Evolutionary conservation across 2,797 vertebrate species (phyloP).

Genomic region (Eremophila alpestris): DNA sequence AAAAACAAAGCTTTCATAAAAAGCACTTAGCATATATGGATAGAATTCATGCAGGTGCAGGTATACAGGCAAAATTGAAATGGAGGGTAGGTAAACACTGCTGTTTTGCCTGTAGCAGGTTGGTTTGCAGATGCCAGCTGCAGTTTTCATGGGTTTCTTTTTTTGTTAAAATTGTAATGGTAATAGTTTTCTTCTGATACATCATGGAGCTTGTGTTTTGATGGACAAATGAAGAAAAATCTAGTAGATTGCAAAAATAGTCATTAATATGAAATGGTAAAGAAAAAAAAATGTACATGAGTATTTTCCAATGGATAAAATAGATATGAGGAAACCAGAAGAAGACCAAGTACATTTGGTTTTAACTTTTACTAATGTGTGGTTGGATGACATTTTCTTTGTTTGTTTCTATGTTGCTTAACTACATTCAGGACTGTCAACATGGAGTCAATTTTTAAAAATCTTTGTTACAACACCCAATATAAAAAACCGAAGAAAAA

Average conservation of each 20-base stretch:
- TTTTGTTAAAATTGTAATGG: background rate
- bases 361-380: background rate
- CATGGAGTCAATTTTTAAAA: background rate
- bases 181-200: background rate
- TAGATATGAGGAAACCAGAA: background rate
- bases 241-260: background rate
- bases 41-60: conserved; percentile 7
- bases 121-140: background rate
- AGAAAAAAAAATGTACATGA: background rate
- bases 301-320: background rate
- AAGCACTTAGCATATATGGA: background rate
- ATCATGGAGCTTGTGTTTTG: background rate
- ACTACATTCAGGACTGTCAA: background rate
- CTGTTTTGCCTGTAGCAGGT: conserved; percentile 13
- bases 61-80: background rate
- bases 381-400: background rate
- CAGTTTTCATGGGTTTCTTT: background rate
- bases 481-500: background rate
- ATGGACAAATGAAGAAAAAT: background rate
- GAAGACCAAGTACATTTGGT: background rate
- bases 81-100: background rate
- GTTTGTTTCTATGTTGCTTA: background rate
- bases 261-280: background rate
- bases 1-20: conserved; percentile 24
- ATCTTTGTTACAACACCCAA: background rate